These are phyloP conservation scores for Neopelma chrysocephalum DNA, from an alignment of 2,797 vertebrate genomes.

Conservation along the genomic window DNA sequence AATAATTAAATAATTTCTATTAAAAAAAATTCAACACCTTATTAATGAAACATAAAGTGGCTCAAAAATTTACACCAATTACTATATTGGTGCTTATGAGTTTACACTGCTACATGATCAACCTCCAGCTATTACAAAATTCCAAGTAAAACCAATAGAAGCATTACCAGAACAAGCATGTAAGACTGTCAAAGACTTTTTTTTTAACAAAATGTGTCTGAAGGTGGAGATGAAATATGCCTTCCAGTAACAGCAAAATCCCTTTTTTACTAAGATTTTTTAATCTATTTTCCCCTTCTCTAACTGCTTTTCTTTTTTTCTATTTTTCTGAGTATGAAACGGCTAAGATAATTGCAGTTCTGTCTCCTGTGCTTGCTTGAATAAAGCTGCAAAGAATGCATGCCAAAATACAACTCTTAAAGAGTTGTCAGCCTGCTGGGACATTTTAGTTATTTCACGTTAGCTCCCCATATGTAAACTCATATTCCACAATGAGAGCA, in stretches of 20 bases:
- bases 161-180: neutral
- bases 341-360: neutral
- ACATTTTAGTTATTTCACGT: neutral
- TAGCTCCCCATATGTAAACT: neutral
- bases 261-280: neutral
- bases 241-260: neutral
- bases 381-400: neutral
- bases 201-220: neutral
- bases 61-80: neutral
- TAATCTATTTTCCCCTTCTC: neutral
- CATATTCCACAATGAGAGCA: neutral
- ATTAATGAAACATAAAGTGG: neutral
- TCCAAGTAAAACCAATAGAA: neutral
- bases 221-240: neutral
- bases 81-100: neutral
- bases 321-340: neutral
- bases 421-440: neutral
- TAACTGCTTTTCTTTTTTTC: neutral
- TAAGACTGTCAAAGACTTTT: neutral
- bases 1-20: neutral
- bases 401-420: neutral
- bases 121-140: neutral
- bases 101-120: neutral
- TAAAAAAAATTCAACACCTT: neutral
- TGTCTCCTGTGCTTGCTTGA: neutral